These are phyloP conservation scores for Gisinianus flammeolus DNA, from an alignment of 2,888 invertebrate species.

Conservation along the genomic window DNA sequence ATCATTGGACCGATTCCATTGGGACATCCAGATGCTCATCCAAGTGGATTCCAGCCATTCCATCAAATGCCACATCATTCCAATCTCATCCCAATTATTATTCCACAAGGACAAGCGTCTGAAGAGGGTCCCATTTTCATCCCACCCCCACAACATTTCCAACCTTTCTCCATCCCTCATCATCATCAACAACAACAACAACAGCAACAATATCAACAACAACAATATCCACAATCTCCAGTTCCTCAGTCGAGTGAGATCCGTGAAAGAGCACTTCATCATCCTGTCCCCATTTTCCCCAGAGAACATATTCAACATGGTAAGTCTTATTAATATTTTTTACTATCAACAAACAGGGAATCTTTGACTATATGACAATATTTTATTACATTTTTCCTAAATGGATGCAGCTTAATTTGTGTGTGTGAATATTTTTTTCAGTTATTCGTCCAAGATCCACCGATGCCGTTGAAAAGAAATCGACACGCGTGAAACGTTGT, in stretches of 20 bases:
- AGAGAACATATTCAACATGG: conserved; percentile 55
- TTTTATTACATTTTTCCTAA: not conserved
- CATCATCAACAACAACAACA: not conserved
- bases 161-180: conserved; percentile 43
- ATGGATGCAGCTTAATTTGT: not conserved
- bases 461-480: conserved; percentile 72
- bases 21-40: not conserved
- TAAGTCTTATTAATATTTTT: conserved; percentile 31
- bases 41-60: conserved; percentile 1
- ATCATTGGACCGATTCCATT: conserved; percentile 57
- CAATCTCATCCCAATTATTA: conserved; percentile 43
- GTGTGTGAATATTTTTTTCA: conserved; percentile 63
- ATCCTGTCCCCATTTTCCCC: conserved; percentile 58
- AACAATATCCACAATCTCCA: conserved; percentile 9
- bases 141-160: conserved; percentile 31
- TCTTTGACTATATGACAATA: not conserved
- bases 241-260: conserved; percentile 47
- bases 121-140: conserved; percentile 40
- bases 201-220: not conserved
- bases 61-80: conserved; percentile 31
- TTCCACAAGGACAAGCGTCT: conserved; percentile 28
- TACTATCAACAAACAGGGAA: not conserved
- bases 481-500: conserved; percentile 73
- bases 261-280: conserved; percentile 55
- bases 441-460: conserved; percentile 82